A percentile compares a stretch with the other conserved stretches of the same genome.
Evolutionary conservation across 2,797 vertebrate species (phyloP).

Genomic region (Sebastes miniatus): DNA sequence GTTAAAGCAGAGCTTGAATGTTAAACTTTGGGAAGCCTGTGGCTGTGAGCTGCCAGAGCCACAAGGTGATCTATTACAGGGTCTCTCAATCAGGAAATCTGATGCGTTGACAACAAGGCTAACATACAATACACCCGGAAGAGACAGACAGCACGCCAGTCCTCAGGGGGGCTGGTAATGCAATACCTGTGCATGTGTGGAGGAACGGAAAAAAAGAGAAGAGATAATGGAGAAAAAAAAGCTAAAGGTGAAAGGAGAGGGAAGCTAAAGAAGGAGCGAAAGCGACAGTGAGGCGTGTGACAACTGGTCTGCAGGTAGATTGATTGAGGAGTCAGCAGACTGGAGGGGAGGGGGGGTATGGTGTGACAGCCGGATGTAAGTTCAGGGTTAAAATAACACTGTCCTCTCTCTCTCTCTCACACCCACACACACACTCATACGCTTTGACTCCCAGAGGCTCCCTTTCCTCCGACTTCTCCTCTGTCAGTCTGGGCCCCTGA

Average conservation of each 20-base stretch:
- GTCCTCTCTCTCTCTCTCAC: conserved; percentile 32
- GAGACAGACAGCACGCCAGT: conserved; percentile 8
- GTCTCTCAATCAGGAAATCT: conserved; percentile 49
- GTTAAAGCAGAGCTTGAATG: not conserved
- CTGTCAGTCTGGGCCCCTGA: conserved; percentile 68
- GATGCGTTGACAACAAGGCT: conserved; percentile 34
- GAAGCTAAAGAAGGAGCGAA: not conserved
- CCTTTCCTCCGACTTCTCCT: conserved; percentile 62
- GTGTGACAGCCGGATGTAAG: conserved; percentile 60
- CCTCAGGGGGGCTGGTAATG: conserved; percentile 53
- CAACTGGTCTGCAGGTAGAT: conserved; percentile 32
- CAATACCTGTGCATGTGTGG: conserved; percentile 35
- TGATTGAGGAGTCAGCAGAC: conserved; percentile 23
- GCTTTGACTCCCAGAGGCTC: conserved; percentile 45
- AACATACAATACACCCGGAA: conserved; percentile 55
- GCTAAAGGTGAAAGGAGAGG: not conserved
- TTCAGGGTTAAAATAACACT: conserved; percentile 79
- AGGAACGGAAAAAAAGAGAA: not conserved
- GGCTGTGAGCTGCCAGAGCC: conserved; percentile 18
- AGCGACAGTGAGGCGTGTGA: conserved; percentile 15
- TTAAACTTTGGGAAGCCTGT: not conserved
- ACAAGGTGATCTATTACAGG: conserved; percentile 60
- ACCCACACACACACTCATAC: conserved; percentile 12
- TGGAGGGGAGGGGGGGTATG: not conserved
- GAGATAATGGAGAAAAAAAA: not conserved